Evolutionary conservation across 2,797 vertebrate genomes (phyloP).

Genomic region (Knipowitschia caucasica): DNA sequence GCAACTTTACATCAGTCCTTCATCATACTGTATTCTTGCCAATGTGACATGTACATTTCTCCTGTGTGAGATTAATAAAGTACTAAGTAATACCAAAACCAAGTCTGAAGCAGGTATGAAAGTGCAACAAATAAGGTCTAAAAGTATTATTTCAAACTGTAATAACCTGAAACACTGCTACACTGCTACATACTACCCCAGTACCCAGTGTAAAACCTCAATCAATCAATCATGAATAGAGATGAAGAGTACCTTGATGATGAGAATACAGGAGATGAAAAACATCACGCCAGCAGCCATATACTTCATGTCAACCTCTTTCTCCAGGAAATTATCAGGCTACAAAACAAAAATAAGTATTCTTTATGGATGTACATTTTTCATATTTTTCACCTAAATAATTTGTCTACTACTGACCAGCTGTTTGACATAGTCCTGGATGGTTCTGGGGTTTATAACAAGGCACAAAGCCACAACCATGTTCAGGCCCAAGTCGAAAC

Average conservation of each 20-base stretch:
- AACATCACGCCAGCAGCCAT: conserved; percentile 88
- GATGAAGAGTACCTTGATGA: conserved; percentile 87
- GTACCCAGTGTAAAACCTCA: not conserved
- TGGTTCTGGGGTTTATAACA: conserved; percentile 89
- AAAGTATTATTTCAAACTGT: too few species aligned
- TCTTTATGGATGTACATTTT: not conserved
- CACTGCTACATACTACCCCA: not conserved
- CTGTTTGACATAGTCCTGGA: conserved; percentile 91
- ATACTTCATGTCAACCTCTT: conserved; percentile 89
- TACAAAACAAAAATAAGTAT: conserved; percentile 51
- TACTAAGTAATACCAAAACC: not conserved
- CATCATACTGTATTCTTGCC: too few species aligned
- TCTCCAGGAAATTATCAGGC: conserved; percentile 92
- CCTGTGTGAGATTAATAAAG: too few species aligned
- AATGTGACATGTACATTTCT: too few species aligned
- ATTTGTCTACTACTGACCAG: conserved; percentile 76
- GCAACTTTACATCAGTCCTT: too few species aligned
- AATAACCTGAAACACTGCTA: too few species aligned
- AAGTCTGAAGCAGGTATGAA: too few species aligned
- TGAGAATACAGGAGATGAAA: conserved; percentile 88
- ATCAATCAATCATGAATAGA: not conserved
- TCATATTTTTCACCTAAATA: not conserved
- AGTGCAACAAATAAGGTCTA: not conserved
- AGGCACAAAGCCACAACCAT: conserved; percentile 90
- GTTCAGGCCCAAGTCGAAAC: conserved; percentile 96